A percentile compares a stretch with the other conserved stretches of the same genome.
Evolutionary conservation across 1,140 invertebrate species (phyloP).

Genomic region (Littorina saxatilis): DNA sequence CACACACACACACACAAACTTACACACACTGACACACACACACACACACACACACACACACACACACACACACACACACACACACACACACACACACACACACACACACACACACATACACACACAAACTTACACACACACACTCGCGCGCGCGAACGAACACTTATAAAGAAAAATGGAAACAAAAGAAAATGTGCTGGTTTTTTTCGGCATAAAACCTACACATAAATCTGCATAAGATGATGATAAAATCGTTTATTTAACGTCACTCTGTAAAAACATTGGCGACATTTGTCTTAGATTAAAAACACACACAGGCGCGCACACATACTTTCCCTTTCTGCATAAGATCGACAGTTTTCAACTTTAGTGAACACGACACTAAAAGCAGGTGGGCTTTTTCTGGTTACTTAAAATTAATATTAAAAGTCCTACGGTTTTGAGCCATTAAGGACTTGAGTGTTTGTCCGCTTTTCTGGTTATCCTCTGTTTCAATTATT

Average conservation of each 20-base stretch:
- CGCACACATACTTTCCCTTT: neutral
- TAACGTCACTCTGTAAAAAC: too few relatives aligned
- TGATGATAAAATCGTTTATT: too few relatives aligned
- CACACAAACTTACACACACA: too few relatives aligned
- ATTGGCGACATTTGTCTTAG: too few relatives aligned
- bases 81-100: constrained; percentile 6
- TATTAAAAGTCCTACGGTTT: too few relatives aligned
- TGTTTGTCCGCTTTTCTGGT: too few relatives aligned
- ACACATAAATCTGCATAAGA: neutral
- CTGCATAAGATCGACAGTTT: neutral
- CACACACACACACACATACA: neutral
- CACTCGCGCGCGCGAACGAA: neutral
- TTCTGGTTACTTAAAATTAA: too few relatives aligned
- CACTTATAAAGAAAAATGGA: neutral
- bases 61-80: neutral
- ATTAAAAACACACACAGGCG: too few relatives aligned
- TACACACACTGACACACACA: neutral
- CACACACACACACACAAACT: neutral
- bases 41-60: neutral
- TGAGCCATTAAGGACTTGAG: too few relatives aligned
- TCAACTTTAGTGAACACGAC: too few relatives aligned
- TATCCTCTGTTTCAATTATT: too few relatives aligned
- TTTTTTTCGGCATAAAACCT: neutral
- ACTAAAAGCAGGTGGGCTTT: too few relatives aligned
- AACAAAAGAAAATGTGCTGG: neutral